phyloP scores from a whole-genome alignment of 1,140 invertebrate genomes.

The Paraescarpia echinospica region DNA sequence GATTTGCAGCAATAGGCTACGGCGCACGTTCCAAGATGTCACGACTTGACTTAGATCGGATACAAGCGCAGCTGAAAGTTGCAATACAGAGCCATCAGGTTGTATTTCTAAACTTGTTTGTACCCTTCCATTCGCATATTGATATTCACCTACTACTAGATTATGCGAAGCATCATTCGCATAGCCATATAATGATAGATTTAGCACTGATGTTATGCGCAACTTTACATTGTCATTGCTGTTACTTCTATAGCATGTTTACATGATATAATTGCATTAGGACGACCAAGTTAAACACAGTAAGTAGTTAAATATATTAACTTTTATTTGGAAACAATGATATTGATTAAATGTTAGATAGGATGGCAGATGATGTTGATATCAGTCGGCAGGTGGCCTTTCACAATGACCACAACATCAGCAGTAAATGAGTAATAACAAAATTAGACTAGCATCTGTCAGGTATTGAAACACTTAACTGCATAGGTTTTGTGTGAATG shows the following conservation, averaged over 20 bases:
- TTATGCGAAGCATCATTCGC: neutral
- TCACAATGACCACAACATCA: neutral
- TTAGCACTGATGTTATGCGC: neutral
- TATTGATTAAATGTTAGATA: neutral
- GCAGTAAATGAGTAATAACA: neutral
- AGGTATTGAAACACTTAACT: neutral
- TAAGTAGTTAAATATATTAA: neutral
- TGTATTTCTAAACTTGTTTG: neutral
- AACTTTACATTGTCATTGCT: neutral
- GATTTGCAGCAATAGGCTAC: neutral
- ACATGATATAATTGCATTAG: neutral
- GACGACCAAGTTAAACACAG: neutral
- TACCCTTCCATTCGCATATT: slow-evolving; percentile 5
- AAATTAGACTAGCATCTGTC: neutral
- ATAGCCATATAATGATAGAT: too few relatives aligned
- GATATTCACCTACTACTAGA: neutral
- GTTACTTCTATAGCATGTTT: neutral
- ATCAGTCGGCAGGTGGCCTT: neutral
- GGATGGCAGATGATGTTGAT: neutral
- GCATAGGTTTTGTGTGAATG: neutral
- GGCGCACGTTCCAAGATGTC: slow-evolving; percentile 12
- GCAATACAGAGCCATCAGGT: slow-evolving; percentile 21
- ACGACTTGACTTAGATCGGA: slow-evolving; percentile 15
- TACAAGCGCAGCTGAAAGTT: slow-evolving; percentile 21
- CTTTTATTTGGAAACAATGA: neutral